Conservation (phyloP, 2,797 vertebrate genomes). For the Manis crassicaudata region DNA sequence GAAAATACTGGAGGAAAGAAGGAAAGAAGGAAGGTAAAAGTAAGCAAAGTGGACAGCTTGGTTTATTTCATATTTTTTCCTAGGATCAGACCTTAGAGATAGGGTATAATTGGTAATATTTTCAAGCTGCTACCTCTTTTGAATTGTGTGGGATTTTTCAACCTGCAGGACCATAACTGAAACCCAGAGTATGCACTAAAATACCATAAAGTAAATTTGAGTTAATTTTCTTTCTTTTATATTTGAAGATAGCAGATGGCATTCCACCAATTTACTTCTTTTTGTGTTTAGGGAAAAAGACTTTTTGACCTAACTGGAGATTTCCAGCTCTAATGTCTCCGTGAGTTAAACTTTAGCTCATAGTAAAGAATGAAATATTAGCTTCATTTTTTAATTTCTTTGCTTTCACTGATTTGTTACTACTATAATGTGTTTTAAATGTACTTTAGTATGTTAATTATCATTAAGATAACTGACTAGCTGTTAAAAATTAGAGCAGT, state of each 20-base stretch:
- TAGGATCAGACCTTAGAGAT: background rate
- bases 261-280: constrained; percentile 22
- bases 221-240: constrained; percentile 39
- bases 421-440: constrained; percentile 22
- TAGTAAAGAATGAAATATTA: constrained; percentile 48
- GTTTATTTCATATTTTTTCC: constrained; percentile 33
- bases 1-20: background rate
- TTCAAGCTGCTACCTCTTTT: background rate
- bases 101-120: background rate
- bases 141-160: constrained; percentile 22
- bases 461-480: constrained; percentile 23
- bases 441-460: constrained; percentile 59
- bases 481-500: constrained; percentile 33
- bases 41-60: background rate
- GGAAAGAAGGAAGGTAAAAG: background rate
- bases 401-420: constrained; percentile 52
- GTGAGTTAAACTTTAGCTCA: constrained; percentile 39
- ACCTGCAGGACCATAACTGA: background rate
- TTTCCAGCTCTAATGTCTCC: background rate
- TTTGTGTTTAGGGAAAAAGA: constrained; percentile 32
- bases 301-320: constrained; percentile 37
- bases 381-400: constrained; percentile 52
- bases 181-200: background rate
- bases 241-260: constrained; percentile 19
- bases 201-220: background rate